Base-by-base conservation (phyloP, 1,140 invertebrate genomes). In the Zaprionus nigranus region DNA sequence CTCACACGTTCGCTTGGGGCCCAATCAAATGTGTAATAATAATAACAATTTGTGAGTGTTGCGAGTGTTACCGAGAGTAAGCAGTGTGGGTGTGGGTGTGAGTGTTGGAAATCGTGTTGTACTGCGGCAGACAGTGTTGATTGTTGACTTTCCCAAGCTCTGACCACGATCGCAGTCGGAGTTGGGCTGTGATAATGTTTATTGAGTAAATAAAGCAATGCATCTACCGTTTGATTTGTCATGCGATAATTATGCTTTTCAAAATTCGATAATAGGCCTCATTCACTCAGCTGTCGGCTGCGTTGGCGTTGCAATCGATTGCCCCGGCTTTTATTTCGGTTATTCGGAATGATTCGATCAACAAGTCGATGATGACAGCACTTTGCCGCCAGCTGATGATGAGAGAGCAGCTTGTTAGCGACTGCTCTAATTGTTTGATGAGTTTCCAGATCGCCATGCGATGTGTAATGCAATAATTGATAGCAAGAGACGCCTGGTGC, bases 211-310 rank as follows among this genome's bases (percentile, higher is more conserved):
- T 64, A 75, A 63, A 64, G 69, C 69, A 81, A 78, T 69, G 70
- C 78, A 81, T 75, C 82, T 72, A 70, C 58, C 67, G 81, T 81
- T 84, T 88, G 74, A 77, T 84, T 87, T 87, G 84, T 87, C 84
- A 84, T 70, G 81, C 74, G 85, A 88, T 90, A 87, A 87, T 87
- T 88, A 87, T 71, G 85, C 75, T 82, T 88, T 87, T 87, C 84
- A 84, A 87, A 83, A 70, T 73, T 76, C 84, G 70, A 87, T 87
- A 87, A 87, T 87, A 87, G 84, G 84, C 84, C 68, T 88, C 84
- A 87, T 87, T 87, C 77, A 88, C 57, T 6, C 13, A 2, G 43
- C 38, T 40, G 38, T 40, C 38, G 38, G 40, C 36, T 38, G 36
- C 40, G n/a, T 49, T 17, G 11, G 43, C 30, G 67, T n/a, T 40